Conservation (phyloP, 30 jellyfish, hydroid and myxozoan species). For the Turritopsis dohrnii region DNA sequence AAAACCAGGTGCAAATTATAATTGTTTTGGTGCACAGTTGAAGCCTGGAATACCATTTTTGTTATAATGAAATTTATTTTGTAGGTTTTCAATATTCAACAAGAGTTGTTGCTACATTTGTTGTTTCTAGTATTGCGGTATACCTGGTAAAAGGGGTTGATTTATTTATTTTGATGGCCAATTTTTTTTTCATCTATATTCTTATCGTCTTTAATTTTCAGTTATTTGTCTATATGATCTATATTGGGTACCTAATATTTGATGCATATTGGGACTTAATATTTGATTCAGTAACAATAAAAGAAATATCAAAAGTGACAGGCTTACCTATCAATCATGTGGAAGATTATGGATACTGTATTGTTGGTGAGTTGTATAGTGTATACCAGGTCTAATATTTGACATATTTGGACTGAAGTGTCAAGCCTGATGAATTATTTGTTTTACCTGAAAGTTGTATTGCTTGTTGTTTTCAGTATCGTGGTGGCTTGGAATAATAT, state of each 20-base stretch:
- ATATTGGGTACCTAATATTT: not conserved
- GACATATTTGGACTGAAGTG: not conserved
- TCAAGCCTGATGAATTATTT: not conserved
- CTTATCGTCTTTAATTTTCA: not conserved
- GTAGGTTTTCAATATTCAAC: constrained; percentile 33
- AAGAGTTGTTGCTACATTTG: not conserved
- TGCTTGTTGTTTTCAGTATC: not conserved
- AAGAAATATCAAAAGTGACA: not conserved
- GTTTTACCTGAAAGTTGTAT: too few species aligned
- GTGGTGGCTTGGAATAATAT: not conserved
- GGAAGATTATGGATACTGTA: not conserved
- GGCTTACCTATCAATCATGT: not conserved
- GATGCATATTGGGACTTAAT: not conserved
- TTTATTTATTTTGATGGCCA: not conserved
- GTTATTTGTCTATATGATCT: not conserved
- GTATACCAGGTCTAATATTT: not conserved
- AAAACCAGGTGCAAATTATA: not conserved
- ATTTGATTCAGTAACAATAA: not conserved
- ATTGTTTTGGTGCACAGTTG: not conserved
- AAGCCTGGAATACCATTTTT: not conserved
- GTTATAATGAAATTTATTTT: not conserved
- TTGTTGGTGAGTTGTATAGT: not conserved
- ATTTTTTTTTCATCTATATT: not conserved
- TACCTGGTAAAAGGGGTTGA: constrained; percentile 1
- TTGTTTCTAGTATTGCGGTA: constrained; percentile 17